A percentile compares a stretch with the other conserved stretches of the same genome.
phyloP scores from a whole-genome alignment of 2,113 vertebrate genomes.

The Thomomys bottae region DNA sequence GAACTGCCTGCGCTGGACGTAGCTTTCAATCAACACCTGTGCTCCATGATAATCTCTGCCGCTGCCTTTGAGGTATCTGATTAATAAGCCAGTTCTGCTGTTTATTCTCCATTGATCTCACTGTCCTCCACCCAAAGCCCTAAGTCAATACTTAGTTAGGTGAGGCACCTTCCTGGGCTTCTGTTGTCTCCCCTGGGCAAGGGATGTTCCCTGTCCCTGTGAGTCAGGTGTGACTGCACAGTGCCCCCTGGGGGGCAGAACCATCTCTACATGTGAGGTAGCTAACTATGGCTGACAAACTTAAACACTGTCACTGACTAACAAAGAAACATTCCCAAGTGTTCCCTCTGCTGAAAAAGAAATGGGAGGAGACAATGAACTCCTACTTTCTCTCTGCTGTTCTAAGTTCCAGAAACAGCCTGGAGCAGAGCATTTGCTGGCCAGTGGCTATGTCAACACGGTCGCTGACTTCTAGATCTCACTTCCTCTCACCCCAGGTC shows the following conservation, averaged over 20 bases:
- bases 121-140: slow-evolving; percentile 53
- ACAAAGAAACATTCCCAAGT: slow-evolving; percentile 71
- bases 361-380: slow-evolving; percentile 68
- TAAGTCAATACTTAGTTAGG: slow-evolving; percentile 73
- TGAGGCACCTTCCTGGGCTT: slow-evolving; percentile 57
- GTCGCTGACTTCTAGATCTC: slow-evolving; percentile 79
- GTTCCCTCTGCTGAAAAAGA: slow-evolving; percentile 56
- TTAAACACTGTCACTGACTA: slow-evolving; percentile 61
- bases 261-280: background rate
- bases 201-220: slow-evolving; percentile 10
- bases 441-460: slow-evolving; percentile 77
- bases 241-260: background rate
- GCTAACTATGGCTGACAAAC: slow-evolving; percentile 61
- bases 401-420: background rate
- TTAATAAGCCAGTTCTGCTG: slow-evolving; percentile 76
- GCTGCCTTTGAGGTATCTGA: slow-evolving; percentile 62
- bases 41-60: slow-evolving; percentile 64
- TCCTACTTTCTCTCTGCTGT: slow-evolving; percentile 33
- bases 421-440: slow-evolving; percentile 57
- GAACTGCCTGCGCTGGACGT: slow-evolving; percentile 49
- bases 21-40: slow-evolving; percentile 70
- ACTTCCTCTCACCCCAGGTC: slow-evolving; percentile 66
- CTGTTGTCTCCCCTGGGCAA: background rate
- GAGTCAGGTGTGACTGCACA: background rate
- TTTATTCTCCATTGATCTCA: slow-evolving; percentile 75